These are phyloP conservation scores for Oophaga sylvatica DNA, from an alignment of 2,797 vertebrate genomes.

Conservation along the genomic window DNA sequence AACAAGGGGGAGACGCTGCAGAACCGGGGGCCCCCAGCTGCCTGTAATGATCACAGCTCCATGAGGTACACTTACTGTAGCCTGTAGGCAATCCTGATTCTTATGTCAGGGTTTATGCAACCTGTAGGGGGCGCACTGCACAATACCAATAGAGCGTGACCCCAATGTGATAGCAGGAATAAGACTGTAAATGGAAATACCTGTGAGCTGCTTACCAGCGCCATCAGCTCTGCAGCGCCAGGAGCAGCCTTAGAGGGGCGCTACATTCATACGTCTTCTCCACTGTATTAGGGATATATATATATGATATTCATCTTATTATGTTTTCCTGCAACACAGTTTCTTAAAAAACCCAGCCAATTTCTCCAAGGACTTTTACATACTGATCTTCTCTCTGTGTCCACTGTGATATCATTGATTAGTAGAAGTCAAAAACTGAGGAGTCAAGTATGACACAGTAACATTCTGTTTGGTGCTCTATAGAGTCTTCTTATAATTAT, in stretches of 20 bases:
- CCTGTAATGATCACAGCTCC: not conserved
- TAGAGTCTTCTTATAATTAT: no score
- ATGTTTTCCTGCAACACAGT: no score
- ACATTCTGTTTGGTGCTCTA: no score
- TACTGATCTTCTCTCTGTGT: no score
- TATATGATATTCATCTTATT: not conserved
- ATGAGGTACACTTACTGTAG: not conserved
- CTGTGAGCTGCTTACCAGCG: not conserved
- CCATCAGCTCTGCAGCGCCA: not conserved
- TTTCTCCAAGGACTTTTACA: no score
- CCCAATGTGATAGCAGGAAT: not conserved
- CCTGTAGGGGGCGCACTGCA: not conserved
- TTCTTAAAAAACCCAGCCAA: no score
- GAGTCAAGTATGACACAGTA: no score
- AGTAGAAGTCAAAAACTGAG: no score
- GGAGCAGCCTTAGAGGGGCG: no score
- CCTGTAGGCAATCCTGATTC: no score
- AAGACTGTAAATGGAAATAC: not conserved
- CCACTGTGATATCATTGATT: no score
- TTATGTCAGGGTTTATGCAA: not conserved
- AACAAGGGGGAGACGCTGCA: not conserved
- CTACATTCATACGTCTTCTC: not conserved
- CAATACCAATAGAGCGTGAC: not conserved
- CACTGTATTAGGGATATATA: not conserved
- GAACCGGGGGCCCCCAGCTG: not conserved